These are phyloP conservation scores for Cichladusa arquata DNA, from an alignment of 2,113 vertebrate species.

Conservation along the genomic window DNA sequence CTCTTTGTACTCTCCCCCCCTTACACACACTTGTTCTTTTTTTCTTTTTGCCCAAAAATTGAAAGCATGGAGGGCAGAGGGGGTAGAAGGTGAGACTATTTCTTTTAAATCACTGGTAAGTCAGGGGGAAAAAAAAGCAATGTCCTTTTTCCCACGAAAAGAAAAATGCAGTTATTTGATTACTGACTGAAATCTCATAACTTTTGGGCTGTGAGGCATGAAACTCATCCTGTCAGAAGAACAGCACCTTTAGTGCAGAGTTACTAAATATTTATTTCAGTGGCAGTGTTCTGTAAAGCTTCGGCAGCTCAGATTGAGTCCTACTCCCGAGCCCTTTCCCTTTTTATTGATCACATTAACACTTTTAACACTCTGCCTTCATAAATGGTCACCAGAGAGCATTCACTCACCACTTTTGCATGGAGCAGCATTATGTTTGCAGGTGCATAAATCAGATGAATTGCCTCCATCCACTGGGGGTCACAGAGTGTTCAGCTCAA, in stretches of 20 bases:
- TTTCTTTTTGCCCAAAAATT: not conserved
- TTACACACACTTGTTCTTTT: not conserved
- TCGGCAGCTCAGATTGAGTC: constrained; percentile 23
- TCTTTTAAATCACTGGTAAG: not conserved
- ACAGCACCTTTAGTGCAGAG: constrained; percentile 26
- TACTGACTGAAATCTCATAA: constrained; percentile 59
- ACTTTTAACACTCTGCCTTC: constrained; percentile 34
- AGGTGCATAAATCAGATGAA: not conserved
- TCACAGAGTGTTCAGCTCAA: not conserved
- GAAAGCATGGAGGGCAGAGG: rapidly evolving
- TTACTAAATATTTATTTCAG: constrained; percentile 68
- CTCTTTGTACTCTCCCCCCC: rapidly evolving
- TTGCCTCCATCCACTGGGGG: not conserved
- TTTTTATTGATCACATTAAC: constrained; percentile 63
- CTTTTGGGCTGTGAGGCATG: constrained; percentile 55
- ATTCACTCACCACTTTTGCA: not conserved
- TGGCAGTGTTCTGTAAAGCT: constrained; percentile 48
- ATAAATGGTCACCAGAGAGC: constrained; percentile 15
- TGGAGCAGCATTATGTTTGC: not conserved
- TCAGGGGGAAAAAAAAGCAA: not conserved
- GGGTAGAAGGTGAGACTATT: not conserved
- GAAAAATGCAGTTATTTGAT: constrained; percentile 58
- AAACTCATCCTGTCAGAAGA: constrained; percentile 59
- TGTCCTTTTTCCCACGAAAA: not conserved
- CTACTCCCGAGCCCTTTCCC: not conserved